phyloP scores from a whole-genome alignment of 2,797 vertebrate genomes.

The Halcyon chelicuti region DNA sequence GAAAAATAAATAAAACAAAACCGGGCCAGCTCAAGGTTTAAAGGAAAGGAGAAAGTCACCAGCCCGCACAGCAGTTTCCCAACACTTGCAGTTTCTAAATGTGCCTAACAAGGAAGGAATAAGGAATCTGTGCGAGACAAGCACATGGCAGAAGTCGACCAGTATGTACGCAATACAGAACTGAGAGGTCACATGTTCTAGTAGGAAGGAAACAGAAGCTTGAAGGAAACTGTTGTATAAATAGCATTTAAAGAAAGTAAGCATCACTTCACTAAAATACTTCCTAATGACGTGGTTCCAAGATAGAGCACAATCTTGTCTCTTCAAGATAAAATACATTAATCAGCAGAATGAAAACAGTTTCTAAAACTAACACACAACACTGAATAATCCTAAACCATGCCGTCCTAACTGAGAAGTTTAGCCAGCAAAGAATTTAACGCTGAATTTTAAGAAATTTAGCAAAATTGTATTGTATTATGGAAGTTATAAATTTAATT shows the following conservation, averaged over 20 bases:
- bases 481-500: not conserved
- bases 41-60: not conserved
- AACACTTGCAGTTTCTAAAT: not conserved
- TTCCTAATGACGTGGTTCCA: not conserved
- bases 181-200: not conserved
- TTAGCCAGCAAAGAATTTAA: not conserved
- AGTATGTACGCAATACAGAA: rapidly evolving
- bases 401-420: not conserved
- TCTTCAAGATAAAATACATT: not conserved
- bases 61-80: not conserved
- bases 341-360: not conserved
- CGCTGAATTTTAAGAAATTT: not conserved
- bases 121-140: not conserved
- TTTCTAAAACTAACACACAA: not conserved
- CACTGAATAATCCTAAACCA: not conserved
- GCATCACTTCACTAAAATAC: slow-evolving; percentile 21
- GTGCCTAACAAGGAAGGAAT: not conserved
- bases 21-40: not conserved
- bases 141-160: not conserved
- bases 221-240: not conserved
- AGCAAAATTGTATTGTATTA: not conserved
- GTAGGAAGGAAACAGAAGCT: not conserved
- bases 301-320: not conserved
- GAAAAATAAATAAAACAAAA: not conserved
- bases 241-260: slow-evolving; percentile 43